Base-by-base conservation (phyloP, 1,140 invertebrate genomes). In the Drosophila ironensis region DNA sequence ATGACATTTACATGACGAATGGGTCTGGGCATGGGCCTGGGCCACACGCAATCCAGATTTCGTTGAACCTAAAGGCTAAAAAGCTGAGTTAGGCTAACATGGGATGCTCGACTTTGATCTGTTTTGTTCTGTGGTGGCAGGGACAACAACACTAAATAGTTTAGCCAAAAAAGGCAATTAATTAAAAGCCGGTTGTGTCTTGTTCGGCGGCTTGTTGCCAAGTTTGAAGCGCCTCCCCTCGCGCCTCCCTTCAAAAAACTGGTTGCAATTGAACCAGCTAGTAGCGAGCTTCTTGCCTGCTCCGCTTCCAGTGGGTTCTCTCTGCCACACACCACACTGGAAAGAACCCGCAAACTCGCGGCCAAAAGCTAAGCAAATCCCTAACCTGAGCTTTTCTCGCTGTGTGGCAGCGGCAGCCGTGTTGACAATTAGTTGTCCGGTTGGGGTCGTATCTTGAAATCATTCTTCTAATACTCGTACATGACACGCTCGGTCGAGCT, bases 81-180 rank as follows among this genome's bases (percentile, higher is more conserved):
- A 19, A 33, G 25, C 42, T 28, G 19, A 53, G 57, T 54, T 51
- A 22, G 38, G 38, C 41, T 70, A 48, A 45, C 30, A 37, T 38
- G 52, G n/a, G 61, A 25, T 16, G 16, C 30, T 53, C 27, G 11
- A 17, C 22, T 44, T 7, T 61, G 54, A 33, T 59, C 47, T 60
- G 51, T 60, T 44, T 35, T 38, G 35, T 51, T 59, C 48, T 68
- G 51, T 33, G 37, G 53, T 41, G 20, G 14, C 46, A 61, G 45
- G 45, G 41, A 61, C 57, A 61, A 73, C 70, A 63, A 86, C 66
- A 80, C 80, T 77, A 86, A 86, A 86, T 86, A 86, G 80, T 86
- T 86, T 86, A 66, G 67, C 74, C 77, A 86, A 86, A 86, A 82
- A 86, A 86, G 80, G 80, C 70, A 86, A 86, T 86, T 86, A 86